Evolutionary conservation across 2,113 vertebrate species (phyloP).

Genomic region (Mionectes macconnelli): DNA sequence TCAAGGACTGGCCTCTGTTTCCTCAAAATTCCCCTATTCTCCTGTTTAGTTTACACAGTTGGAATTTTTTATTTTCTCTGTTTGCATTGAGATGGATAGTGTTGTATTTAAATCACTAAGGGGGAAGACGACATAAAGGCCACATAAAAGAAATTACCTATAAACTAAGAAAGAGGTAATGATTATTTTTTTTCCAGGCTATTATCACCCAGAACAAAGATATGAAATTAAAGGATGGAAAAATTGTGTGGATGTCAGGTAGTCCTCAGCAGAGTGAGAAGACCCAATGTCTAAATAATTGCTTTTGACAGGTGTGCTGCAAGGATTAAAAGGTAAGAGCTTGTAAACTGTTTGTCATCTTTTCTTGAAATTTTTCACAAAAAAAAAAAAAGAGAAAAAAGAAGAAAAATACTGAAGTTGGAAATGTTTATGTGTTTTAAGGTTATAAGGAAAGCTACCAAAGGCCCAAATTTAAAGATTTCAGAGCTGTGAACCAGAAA

Average conservation of each 20-base stretch:
- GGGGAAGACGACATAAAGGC: neutral
- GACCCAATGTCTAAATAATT: neutral
- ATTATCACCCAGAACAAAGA: neutral
- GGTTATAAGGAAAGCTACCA: neutral
- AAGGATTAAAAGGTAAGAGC: neutral
- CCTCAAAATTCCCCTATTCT: neutral
- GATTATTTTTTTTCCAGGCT: neutral
- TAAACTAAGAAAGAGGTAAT: neutral
- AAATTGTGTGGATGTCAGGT: neutral
- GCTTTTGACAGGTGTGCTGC: neutral
- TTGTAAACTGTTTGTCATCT: neutral
- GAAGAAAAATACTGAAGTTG: neutral
- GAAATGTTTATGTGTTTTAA: neutral
- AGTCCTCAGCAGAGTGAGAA: neutral
- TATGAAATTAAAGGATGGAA: neutral
- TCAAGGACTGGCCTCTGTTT: neutral
- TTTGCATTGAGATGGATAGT: neutral
- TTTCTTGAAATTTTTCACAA: neutral
- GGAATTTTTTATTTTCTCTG: neutral
- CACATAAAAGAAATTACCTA: neutral
- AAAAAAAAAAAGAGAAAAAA: neutral
- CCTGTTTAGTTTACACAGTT: neutral
- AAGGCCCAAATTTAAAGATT: neutral
- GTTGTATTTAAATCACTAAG: neutral
- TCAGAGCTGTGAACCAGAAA: conserved; percentile 23